phyloP scores from a whole-genome alignment of 2,888 invertebrate genomes.

The Lamellibrachia satsuma region DNA sequence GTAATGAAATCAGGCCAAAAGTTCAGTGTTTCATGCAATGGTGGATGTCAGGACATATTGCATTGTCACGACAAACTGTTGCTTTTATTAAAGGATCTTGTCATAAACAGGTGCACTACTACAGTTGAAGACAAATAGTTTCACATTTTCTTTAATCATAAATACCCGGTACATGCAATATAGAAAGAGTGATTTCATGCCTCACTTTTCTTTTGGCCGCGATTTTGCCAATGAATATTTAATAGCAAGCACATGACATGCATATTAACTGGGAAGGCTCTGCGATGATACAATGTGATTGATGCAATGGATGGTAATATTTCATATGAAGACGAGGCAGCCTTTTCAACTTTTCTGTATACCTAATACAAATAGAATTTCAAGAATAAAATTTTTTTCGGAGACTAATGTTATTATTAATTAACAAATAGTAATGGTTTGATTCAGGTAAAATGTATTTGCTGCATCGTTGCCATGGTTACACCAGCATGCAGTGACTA shows the following conservation, averaged over 20 bases:
- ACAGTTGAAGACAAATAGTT: not conserved
- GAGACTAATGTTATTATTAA: not conserved
- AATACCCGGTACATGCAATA: not conserved
- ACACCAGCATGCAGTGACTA: conserved; percentile 8
- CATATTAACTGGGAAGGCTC: not conserved
- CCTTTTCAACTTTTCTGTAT: no score
- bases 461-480: not conserved
- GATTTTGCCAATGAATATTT: not conserved
- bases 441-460: no score
- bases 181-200: not conserved
- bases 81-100: not conserved
- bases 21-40: conserved; percentile 10
- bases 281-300: not conserved
- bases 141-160: not conserved
- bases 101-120: not conserved
- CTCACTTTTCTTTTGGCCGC: not conserved
- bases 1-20: not conserved
- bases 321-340: no score
- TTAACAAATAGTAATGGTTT: not conserved
- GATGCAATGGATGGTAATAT: no score
- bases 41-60: not conserved
- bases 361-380: no score
- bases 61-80: not conserved
- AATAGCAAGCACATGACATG: not conserved
- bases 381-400: no score